Conservation (phyloP, 2,113 vertebrate species). For the Hypocryptadius cinnamomeus region DNA sequence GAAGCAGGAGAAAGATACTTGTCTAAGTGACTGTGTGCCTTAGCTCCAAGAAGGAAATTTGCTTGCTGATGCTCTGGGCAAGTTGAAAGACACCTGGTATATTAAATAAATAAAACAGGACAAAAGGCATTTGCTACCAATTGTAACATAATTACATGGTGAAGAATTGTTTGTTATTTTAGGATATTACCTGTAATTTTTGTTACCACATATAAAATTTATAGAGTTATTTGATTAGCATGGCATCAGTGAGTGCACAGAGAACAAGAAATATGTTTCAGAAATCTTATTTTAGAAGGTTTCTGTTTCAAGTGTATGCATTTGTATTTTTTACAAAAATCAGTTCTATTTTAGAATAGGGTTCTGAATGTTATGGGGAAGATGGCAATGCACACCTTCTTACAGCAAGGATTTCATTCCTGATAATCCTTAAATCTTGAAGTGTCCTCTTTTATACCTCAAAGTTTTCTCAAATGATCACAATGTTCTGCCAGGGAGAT, state of each 20-base stretch:
- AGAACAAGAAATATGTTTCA: neutral
- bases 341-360: neutral
- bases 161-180: neutral
- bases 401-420: neutral
- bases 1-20: neutral
- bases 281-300: neutral
- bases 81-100: neutral
- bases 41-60: neutral
- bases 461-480: neutral
- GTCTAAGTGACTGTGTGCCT: accelerated
- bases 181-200: neutral
- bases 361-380: neutral
- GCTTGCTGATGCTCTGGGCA: neutral
- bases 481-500: neutral
- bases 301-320: neutral
- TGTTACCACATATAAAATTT: neutral
- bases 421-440: neutral
- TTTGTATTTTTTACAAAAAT: neutral
- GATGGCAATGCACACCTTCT: neutral
- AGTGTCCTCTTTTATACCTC: neutral
- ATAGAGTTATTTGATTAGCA: neutral
- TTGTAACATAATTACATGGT: neutral
- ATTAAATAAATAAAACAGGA: neutral
- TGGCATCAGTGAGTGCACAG: neutral
- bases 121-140: neutral